Conservation (phyloP, 2,888 invertebrate species). For the Lagria hirta region DNA sequence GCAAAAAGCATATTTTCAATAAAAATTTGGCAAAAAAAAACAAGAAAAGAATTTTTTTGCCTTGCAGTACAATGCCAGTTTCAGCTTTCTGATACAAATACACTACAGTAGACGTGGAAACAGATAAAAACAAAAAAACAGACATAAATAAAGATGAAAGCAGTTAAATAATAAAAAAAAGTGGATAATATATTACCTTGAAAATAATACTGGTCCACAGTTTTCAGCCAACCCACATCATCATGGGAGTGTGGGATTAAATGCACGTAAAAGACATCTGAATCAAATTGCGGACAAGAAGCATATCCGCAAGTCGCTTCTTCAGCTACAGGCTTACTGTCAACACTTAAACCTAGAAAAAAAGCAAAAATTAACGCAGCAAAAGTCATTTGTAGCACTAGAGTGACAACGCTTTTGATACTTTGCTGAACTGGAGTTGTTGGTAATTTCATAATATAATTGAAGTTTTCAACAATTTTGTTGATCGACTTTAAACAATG, state of each 20-base stretch:
- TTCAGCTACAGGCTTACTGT: constrained; percentile 5
- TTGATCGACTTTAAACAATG: too few relatives aligned
- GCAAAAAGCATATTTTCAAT: too few relatives aligned
- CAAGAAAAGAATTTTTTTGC: too few relatives aligned
- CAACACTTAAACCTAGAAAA: constrained; percentile 13
- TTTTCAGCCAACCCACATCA: constrained; percentile 86
- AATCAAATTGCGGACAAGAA: constrained; percentile 14
- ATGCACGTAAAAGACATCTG: constrained; percentile 69
- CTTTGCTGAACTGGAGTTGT: constrained; percentile 9
- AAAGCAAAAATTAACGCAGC: constrained; percentile 8
- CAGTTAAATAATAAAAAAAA: too few relatives aligned
- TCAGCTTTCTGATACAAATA: too few relatives aligned
- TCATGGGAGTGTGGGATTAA: constrained; percentile 79
- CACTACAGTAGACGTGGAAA: too few relatives aligned
- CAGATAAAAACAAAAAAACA: too few relatives aligned
- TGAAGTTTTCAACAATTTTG: too few relatives aligned
- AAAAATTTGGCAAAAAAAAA: too few relatives aligned
- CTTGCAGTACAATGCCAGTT: too few relatives aligned
- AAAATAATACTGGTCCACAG: constrained; percentile 79
- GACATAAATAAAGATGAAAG: too few relatives aligned
- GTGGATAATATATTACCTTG: too few relatives aligned
- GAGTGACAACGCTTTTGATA: constrained; percentile 3
- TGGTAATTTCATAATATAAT: constrained; percentile 8
- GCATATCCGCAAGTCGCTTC: constrained; percentile 15
- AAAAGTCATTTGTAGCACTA: constrained; percentile 12